Evolutionary conservation across 2,888 invertebrate genomes (phyloP).

Genomic region (Actias luna): DNA sequence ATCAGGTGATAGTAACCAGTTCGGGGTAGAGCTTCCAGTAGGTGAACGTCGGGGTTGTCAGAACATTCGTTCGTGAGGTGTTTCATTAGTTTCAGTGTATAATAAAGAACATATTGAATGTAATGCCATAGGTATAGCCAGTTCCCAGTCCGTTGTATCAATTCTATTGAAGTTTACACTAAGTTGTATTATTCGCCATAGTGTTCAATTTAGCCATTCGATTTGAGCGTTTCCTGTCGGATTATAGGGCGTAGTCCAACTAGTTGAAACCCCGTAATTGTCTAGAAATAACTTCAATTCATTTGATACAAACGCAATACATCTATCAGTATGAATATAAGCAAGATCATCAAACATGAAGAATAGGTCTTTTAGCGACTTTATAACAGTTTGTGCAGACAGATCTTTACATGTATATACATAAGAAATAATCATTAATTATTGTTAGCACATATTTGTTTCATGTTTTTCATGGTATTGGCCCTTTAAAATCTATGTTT

Average conservation of each 20-base stretch:
- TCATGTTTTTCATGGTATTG: constrained; percentile 22
- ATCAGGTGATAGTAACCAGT: no score
- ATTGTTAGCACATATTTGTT: constrained; percentile 24
- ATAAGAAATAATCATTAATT: constrained; percentile 25
- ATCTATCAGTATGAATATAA: no score
- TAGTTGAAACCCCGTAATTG: neutral
- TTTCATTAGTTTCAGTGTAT: no score
- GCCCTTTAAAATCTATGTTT: constrained; percentile 27
- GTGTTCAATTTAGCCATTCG: neutral
- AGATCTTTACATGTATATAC: constrained; percentile 18
- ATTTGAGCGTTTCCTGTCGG: neutral
- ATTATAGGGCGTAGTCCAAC: neutral
- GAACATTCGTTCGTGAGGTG: no score
- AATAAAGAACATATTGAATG: no score
- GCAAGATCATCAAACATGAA: neutral
- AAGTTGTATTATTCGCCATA: neutral
- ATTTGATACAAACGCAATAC: no score
- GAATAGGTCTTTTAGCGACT: neutral
- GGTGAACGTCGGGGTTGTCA: no score
- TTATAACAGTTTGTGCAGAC: neutral
- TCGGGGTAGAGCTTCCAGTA: no score
- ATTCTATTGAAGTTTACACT: neutral
- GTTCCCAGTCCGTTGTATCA: neutral
- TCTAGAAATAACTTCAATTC: no score
- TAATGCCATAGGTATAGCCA: no score